Conservation (phyloP, 2,113 vertebrate species). For the Chauna torquata region DNA sequence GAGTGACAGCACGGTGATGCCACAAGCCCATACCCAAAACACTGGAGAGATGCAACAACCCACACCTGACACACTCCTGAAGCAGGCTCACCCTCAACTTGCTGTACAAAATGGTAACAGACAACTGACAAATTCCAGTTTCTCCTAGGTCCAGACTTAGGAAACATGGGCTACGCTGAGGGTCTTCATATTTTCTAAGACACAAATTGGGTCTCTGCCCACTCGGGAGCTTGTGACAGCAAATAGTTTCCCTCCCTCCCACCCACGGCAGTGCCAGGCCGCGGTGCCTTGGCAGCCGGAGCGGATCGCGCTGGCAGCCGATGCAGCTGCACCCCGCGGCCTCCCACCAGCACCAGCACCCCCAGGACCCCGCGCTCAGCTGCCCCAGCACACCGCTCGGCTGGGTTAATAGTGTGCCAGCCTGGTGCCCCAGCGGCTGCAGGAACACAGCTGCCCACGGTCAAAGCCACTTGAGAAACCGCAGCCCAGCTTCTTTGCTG, state of each 20-base stretch:
- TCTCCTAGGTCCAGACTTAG: background rate
- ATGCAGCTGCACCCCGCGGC: background rate
- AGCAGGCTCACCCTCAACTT: background rate
- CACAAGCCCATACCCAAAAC: background rate
- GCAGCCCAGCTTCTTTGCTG: background rate
- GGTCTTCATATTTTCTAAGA: accelerated
- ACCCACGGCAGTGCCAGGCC: background rate
- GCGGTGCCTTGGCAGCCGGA: background rate
- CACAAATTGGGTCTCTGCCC: background rate
- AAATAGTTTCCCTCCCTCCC: background rate
- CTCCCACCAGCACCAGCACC: background rate
- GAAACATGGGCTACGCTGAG: background rate
- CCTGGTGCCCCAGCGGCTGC: accelerated
- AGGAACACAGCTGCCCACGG: background rate
- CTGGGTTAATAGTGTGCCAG: background rate
- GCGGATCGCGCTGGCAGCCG: background rate
- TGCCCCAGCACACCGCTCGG: background rate
- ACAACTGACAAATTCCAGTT: background rate
- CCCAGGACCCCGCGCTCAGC: background rate
- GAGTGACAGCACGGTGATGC: background rate
- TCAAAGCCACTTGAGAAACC: accelerated
- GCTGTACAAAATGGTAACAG: accelerated
- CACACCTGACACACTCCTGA: accelerated
- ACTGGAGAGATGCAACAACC: accelerated
- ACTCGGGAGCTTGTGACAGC: background rate